A percentile compares a stretch with the other conserved stretches of the same genome.
phyloP scores from a whole-genome alignment of 2,113 vertebrate genomes.

The Pampusana beccarii region DNA sequence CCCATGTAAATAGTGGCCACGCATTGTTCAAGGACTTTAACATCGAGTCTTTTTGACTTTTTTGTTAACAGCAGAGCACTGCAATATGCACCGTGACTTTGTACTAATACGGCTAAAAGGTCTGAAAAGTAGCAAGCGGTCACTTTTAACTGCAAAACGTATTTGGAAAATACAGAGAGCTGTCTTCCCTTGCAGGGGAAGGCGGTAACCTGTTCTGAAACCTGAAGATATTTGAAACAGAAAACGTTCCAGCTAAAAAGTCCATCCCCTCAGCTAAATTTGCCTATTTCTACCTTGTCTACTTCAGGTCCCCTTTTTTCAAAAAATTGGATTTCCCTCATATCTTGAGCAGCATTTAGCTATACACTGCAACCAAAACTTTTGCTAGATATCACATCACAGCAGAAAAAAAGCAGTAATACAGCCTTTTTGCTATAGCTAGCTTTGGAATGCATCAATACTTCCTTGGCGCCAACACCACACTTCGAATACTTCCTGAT shows the following conservation, averaged over 20 bases:
- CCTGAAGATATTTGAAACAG: not conserved
- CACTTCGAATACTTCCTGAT: fast-evolving
- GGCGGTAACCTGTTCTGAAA: not conserved
- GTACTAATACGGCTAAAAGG: not conserved
- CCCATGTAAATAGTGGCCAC: not conserved
- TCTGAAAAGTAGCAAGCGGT: not conserved
- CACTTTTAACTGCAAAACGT: not conserved
- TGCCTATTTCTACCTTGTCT: not conserved
- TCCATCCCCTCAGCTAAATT: not conserved
- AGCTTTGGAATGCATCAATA: not conserved
- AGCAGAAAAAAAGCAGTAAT: not conserved
- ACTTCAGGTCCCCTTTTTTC: not conserved
- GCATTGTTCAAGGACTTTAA: not conserved
- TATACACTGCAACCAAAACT: not conserved
- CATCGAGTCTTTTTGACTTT: not conserved
- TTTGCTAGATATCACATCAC: not conserved
- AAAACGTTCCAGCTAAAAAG: not conserved
- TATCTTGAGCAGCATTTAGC: not conserved
- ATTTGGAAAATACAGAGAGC: not conserved
- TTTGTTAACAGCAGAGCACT: not conserved
- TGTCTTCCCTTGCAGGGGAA: not conserved
- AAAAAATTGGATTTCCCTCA: not conserved
- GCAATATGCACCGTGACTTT: not conserved
- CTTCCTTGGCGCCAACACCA: not conserved
- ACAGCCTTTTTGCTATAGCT: not conserved